Evolutionary conservation across 2,797 vertebrate species (phyloP).

Genomic region (Leptatherina wallacei): DNA sequence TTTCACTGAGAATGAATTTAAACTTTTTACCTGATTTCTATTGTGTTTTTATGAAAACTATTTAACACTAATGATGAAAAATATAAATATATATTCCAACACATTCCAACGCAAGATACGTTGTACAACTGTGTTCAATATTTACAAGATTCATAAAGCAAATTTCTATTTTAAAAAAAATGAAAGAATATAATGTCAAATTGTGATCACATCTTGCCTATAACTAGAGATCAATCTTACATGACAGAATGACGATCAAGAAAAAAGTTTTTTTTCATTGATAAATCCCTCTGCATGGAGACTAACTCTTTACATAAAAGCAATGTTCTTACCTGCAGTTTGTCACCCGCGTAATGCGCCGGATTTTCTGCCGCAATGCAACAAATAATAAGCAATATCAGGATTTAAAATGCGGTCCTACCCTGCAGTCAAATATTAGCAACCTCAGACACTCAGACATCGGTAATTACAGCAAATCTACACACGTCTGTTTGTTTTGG

Average conservation of each 20-base stretch:
- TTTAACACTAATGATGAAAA: neutral
- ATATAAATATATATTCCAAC: neutral
- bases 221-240: neutral
- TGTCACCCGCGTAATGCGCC: neutral
- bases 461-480: constrained; percentile 74
- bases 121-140: neutral
- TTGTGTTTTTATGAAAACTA: neutral
- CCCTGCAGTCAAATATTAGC: constrained; percentile 45
- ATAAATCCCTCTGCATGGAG: neutral
- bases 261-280: neutral
- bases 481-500: constrained; percentile 80
- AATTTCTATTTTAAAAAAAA: neutral
- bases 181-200: neutral
- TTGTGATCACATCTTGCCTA: neutral
- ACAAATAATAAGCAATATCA: constrained; percentile 4
- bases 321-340: constrained; percentile 25
- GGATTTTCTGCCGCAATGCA: neutral
- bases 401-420: constrained; percentile 34
- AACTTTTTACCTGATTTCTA: neutral
- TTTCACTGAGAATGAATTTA: neutral
- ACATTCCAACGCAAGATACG: neutral
- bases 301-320: neutral
- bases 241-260: neutral
- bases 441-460: constrained; percentile 55
- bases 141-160: neutral